These are phyloP conservation scores for Calephelis perditalis DNA, from an alignment of 2,888 invertebrate species.

Conservation along the genomic window DNA sequence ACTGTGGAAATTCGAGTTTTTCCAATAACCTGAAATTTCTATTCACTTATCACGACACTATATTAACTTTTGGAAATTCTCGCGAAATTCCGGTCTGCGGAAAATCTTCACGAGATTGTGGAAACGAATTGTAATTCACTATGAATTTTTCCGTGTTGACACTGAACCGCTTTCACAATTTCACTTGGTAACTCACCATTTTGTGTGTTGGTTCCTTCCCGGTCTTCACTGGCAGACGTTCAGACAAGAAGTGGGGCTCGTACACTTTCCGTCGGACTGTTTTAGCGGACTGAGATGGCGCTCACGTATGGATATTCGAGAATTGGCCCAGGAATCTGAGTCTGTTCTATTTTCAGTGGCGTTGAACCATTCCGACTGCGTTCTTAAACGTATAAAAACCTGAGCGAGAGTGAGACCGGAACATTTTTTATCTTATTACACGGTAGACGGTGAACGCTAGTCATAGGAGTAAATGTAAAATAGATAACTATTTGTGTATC, in stretches of 20 bases:
- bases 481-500: slow-evolving; percentile 11
- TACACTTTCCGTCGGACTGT: slow-evolving; percentile 82
- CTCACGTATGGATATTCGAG: slow-evolving; percentile 80
- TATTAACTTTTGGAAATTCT: slow-evolving; percentile 35
- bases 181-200: slow-evolving; percentile 81
- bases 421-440: slow-evolving; percentile 37
- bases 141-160: slow-evolving; percentile 55
- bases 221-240: slow-evolving; percentile 86
- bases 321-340: slow-evolving; percentile 79
- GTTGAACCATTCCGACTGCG: slow-evolving; percentile 54
- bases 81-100: slow-evolving; percentile 63
- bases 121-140: slow-evolving; percentile 48
- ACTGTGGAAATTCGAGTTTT: slow-evolving; percentile 42
- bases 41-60: slow-evolving; percentile 61
- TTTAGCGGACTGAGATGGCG: slow-evolving; percentile 88
- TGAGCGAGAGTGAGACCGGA: slow-evolving; percentile 53
- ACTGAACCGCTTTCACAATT: slow-evolving; percentile 69
- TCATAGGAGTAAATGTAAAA: slow-evolving; percentile 11
- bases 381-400: slow-evolving; percentile 41
- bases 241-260: slow-evolving; percentile 88
- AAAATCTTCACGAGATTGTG: slow-evolving; percentile 48
- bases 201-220: slow-evolving; percentile 81
- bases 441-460: slow-evolving; percentile 16
- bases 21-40: slow-evolving; percentile 47
- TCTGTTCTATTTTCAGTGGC: slow-evolving; percentile 74